Percentiles rank a stretch among this genome's conserved stretches.
Evolutionary conservation across 2,888 invertebrate genomes (phyloP).

Genomic region (Folsomia manolachei): DNA sequence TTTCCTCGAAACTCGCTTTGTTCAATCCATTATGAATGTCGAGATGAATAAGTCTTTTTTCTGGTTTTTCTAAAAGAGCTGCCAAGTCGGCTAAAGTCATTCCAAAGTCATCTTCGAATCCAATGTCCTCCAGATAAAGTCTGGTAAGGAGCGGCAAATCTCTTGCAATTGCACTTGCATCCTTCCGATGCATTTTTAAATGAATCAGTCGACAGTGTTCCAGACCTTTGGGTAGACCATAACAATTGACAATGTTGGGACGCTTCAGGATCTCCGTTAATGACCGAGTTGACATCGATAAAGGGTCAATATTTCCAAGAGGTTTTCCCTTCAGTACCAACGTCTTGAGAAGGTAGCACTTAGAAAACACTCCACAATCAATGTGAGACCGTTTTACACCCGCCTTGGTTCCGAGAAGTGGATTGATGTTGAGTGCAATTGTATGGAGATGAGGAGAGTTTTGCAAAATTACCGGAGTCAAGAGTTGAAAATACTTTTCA

Average conservation of each 20-base stretch:
- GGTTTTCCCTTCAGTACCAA: constrained; percentile 10
- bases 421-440: constrained; percentile 6
- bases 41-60: not conserved
- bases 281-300: not conserved
- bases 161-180: not conserved
- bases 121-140: constrained; percentile 11
- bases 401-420: not conserved
- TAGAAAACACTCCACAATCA: not conserved
- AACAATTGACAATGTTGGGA: not conserved
- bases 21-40: constrained; percentile 11
- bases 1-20: constrained; percentile 1
- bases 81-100: not conserved
- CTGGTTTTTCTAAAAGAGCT: not conserved
- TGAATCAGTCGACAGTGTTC: constrained; percentile 5
- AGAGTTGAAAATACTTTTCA: not conserved
- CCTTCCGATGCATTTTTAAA: not conserved
- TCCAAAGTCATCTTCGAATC: not conserved
- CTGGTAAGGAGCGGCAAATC: not conserved
- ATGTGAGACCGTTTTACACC: not conserved
- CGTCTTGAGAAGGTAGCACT: not conserved
- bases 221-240: not conserved
- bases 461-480: constrained; percentile 1
- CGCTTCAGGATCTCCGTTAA: not conserved
- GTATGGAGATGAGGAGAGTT: constrained; percentile 6
- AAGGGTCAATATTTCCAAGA: not conserved